Evolutionary conservation across 2,113 vertebrate species (phyloP).

Genomic region (Phocoena sinus): DNA sequence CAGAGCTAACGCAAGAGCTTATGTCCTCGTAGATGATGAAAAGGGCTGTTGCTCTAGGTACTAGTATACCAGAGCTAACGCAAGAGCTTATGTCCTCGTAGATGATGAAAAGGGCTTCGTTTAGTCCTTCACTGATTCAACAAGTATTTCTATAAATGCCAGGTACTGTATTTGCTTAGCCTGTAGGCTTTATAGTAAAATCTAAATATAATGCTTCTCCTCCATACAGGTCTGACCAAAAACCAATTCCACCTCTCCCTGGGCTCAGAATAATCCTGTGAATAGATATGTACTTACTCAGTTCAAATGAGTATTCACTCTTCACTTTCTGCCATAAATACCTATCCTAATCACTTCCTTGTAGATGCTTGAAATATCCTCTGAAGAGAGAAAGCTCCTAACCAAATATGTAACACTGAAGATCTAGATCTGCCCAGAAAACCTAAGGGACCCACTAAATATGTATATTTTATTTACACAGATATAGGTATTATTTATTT

Average conservation of each 20-base stretch:
- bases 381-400: background rate
- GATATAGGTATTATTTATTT: background rate
- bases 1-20: background rate
- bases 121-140: background rate
- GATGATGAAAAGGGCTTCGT: background rate
- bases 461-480: background rate
- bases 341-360: no score
- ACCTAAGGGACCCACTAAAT: background rate
- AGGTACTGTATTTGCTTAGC: background rate
- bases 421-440: background rate
- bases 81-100: background rate
- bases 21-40: background rate
- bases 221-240: background rate
- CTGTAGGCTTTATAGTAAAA: slow-evolving; percentile 7
- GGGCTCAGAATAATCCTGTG: background rate
- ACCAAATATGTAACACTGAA: background rate
- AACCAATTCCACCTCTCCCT: background rate
- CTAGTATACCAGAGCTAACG: background rate
- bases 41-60: background rate
- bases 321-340: no score
- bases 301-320: no score
- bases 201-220: background rate
- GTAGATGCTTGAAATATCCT: background rate
- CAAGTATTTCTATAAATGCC: background rate
- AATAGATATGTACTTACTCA: background rate